Conservation (phyloP, 2,888 invertebrate species). For the Eupithecia tripunctaria region DNA sequence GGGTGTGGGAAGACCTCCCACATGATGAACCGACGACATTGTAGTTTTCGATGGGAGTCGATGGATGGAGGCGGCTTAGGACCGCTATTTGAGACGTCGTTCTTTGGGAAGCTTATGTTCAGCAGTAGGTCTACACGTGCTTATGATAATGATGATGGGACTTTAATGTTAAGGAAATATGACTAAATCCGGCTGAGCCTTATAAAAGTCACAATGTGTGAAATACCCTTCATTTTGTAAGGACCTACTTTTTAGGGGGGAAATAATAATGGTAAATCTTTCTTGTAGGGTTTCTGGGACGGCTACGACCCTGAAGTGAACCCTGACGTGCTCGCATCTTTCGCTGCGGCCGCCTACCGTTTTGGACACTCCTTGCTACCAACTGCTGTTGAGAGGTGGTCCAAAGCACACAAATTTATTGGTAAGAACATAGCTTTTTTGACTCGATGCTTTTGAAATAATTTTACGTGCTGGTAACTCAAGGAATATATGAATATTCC, state of each 20-base stretch:
- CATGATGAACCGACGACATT: too few species aligned
- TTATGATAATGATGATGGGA: too few species aligned
- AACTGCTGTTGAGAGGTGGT: constrained; percentile 96
- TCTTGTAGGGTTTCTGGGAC: constrained; percentile 89
- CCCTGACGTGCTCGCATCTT: constrained; percentile 94
- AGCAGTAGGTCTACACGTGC: too few species aligned
- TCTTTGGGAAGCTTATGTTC: too few species aligned
- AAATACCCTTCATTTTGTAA: too few species aligned
- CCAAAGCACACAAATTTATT: constrained; percentile 97
- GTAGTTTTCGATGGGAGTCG: too few species aligned
- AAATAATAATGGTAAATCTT: neutral
- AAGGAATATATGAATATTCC: too few species aligned
- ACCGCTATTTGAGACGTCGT: too few species aligned
- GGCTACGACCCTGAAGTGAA: constrained; percentile 93
- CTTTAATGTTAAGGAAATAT: neutral
- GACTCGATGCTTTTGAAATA: neutral
- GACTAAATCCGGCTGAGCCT: neutral
- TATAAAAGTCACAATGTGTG: too few species aligned
- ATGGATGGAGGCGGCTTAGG: too few species aligned
- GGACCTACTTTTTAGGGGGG: neutral
- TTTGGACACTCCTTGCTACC: constrained; percentile 96
- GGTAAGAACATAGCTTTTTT: constrained; percentile 80
- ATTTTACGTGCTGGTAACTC: neutral
- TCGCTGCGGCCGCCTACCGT: constrained; percentile 96
- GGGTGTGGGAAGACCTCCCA: too few species aligned